Conservation (phyloP, 2,113 vertebrate species). For the Caloenas nicobarica region DNA sequence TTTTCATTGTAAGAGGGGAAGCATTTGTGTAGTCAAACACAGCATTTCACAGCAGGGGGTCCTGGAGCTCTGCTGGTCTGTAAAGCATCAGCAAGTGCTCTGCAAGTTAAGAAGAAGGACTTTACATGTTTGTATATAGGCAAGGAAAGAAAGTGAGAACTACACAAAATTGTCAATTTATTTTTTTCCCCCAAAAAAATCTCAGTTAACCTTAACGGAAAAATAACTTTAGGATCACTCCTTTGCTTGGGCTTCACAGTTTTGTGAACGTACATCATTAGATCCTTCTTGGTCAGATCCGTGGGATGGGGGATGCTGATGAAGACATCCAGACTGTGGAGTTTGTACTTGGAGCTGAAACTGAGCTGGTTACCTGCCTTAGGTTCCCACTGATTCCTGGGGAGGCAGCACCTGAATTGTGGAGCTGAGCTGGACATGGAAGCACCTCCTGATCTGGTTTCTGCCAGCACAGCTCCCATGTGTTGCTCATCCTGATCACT, state of each 20-base stretch:
- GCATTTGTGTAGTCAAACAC: not conserved
- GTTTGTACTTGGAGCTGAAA: not conserved
- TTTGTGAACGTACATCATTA: not conserved
- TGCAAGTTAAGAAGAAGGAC: not conserved
- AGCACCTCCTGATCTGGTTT: not conserved
- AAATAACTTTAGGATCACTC: not conserved
- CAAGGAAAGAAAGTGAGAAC: not conserved
- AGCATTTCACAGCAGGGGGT: not conserved
- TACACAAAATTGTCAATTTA: not conserved
- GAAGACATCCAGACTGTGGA: not conserved
- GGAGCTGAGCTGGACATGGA: not conserved
- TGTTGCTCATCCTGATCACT: not conserved
- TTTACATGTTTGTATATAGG: not conserved
- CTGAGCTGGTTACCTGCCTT: not conserved
- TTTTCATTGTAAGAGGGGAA: not conserved
- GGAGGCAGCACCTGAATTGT: not conserved
- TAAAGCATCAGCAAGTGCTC: not conserved
- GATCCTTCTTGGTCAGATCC: not conserved
- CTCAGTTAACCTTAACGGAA: not conserved
- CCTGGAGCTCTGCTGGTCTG: not conserved
- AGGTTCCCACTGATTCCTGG: not conserved
- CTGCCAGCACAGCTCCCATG: not conserved
- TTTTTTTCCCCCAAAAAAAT: fast-evolving
- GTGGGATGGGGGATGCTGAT: not conserved
- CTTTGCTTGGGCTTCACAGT: not conserved